A percentile compares a stretch with the other conserved stretches of the same genome.
These are phyloP conservation scores for Peromyscus californicus DNA, from an alignment of 2,113 vertebrate genomes.

Conservation along the genomic window DNA sequence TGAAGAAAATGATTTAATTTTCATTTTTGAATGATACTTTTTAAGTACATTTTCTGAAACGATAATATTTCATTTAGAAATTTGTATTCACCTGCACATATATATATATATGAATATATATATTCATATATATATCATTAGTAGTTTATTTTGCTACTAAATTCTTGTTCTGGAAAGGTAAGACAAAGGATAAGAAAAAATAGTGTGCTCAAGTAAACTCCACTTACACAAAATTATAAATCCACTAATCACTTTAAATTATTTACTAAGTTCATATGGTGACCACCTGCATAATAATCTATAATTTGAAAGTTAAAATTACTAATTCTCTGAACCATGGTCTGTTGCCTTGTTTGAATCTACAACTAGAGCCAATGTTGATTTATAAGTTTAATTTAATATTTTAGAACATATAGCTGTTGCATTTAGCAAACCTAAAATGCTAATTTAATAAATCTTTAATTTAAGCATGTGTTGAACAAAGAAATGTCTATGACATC, in stretches of 20 bases:
- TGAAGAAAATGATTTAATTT: not conserved
- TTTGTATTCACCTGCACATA: not conserved
- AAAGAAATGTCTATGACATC: constrained; percentile 40
- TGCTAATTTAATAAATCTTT: not conserved
- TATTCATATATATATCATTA: not conserved
- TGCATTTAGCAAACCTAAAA: not conserved
- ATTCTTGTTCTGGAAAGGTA: not conserved
- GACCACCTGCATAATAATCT: not conserved
- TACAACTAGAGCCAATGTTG: not conserved
- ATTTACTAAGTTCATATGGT: not conserved
- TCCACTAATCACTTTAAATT: not conserved
- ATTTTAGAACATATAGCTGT: not conserved
- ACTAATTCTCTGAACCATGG: not conserved
- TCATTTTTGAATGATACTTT: not conserved
- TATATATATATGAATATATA: too few species aligned
- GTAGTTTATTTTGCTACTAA: not conserved
- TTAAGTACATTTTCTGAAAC: not conserved
- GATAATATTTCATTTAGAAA: not conserved
- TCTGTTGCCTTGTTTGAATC: not conserved
- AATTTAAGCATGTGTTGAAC: constrained; percentile 36
- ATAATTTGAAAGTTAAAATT: not conserved
- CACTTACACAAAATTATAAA: not conserved
- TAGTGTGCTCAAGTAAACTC: not conserved
- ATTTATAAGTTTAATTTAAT: not conserved
- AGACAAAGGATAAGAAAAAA: not conserved